Conservation (phyloP, 1,140 invertebrate genomes). For the Lordiphosa mommai region DNA sequence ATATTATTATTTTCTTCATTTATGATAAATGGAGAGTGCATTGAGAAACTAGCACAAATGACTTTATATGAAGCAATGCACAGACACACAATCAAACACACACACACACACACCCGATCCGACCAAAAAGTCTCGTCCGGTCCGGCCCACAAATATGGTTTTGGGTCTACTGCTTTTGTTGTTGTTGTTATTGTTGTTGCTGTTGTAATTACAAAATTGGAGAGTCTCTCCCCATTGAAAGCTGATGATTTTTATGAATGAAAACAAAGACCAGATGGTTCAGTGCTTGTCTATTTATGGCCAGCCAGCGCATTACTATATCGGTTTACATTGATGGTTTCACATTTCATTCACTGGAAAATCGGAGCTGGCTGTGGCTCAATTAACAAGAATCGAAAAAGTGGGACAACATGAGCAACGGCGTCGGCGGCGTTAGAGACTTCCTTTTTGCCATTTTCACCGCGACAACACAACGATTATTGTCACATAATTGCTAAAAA, state of each 20-base stretch:
- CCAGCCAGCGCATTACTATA: conserved; percentile 27
- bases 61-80: conserved; percentile 45
- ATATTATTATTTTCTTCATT: conserved; percentile 18
- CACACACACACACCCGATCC: neutral
- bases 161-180: conserved; percentile 33
- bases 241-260: conserved; percentile 66
- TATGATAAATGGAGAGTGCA: conserved; percentile 37
- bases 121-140: conserved; percentile 41
- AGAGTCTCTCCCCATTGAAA: conserved; percentile 41
- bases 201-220: conserved; percentile 72
- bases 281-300: conserved; percentile 51
- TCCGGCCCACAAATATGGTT: conserved; percentile 43
- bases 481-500: neutral
- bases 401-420: conserved; percentile 29
- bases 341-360: conserved; percentile 72
- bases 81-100: neutral
- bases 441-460: conserved; percentile 41
- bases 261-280: conserved; percentile 47
- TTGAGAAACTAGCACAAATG: conserved; percentile 66
- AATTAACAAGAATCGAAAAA: conserved; percentile 67
- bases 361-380: conserved; percentile 45
- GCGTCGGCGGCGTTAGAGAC: conserved; percentile 33
- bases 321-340: conserved; percentile 39
- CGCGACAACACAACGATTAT: conserved; percentile 9
- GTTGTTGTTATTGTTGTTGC: conserved; percentile 24